Conservation (phyloP, 2,888 invertebrate genomes). For the Sarcophaga variegata region DNA sequence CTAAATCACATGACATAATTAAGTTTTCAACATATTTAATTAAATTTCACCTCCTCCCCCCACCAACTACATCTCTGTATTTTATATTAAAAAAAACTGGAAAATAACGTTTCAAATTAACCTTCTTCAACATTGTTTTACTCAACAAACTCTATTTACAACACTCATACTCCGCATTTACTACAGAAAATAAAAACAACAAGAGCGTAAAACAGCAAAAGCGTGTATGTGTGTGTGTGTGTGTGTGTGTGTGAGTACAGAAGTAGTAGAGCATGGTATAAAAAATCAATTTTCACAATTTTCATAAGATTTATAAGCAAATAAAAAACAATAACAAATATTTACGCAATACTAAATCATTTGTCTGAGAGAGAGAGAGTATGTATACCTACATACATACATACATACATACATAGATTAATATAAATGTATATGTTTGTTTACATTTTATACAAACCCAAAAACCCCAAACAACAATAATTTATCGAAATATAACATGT, state of each 20-base stretch:
- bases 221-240: constrained; percentile 24
- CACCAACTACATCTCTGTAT: no score
- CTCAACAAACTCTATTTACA: constrained; percentile 14
- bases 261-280: constrained; percentile 6
- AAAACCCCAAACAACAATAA: constrained; percentile 52
- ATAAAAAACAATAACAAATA: constrained; percentile 9
- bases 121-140: background rate
- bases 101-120: background rate
- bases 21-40: background rate
- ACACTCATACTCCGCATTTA: background rate
- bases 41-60: background rate
- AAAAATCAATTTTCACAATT: constrained; percentile 68
- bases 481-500: constrained; percentile 63
- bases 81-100: no score
- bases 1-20: no score
- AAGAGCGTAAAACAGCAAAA: background rate
- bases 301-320: constrained; percentile 54
- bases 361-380: background rate
- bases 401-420: no score
- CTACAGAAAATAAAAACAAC: background rate
- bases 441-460: background rate
- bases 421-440: no score
- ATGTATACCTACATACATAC: no score
- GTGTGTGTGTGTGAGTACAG: background rate
- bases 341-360: background rate